Evolutionary conservation across 1,140 invertebrate species (phyloP), one percentile per base, ranked within the genome.

Genomic region (Gryon sp.): DNA sequence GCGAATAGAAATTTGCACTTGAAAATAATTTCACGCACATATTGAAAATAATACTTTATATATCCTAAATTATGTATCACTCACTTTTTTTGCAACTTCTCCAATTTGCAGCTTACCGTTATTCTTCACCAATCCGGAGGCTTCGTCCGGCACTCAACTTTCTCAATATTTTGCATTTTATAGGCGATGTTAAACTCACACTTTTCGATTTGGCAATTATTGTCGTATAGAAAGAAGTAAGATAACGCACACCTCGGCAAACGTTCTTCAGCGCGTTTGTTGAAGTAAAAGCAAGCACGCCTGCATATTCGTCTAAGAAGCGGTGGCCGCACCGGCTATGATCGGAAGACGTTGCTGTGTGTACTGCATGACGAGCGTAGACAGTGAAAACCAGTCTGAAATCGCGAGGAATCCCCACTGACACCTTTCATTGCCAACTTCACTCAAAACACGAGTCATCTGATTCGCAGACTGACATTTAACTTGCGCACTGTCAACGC

Each of bases 381-480:
- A 76, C 80, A 85, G 85, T 85, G 85, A 86, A 85, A 86, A 83
- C 82, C 78, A 76, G 76, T 74, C 65, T 65, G 57, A 36, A 43
- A 65, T 26, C 18, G 55, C 55, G 57, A 78, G 41, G 66, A 24
- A 79, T 77, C 79, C 68, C 78, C 66, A 72, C 74, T 81, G 75
- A 60, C 72, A 73, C 78, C 81, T 85, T 83, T 86, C 84, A 78
- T 80, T 81, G 65, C 76, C 62, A 82, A 82, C 84, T 80, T 83
- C 81, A 65, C 43, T 76, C 55, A 69, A 73, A 76, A 74, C 46
- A 62, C 41, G 41, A 45, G 30, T 68, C 46, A 46, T 45, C 24
- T 36, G 50, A 46, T 59, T 62, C 26, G 22, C 46, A n/a, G 30
- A 46, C 68, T 75, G 57, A 76, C 53, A 75, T 30, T 45, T 46